These are phyloP conservation scores for Meghimatium bilineatum DNA, from an alignment of 2,888 invertebrate genomes.

Conservation along the genomic window DNA sequence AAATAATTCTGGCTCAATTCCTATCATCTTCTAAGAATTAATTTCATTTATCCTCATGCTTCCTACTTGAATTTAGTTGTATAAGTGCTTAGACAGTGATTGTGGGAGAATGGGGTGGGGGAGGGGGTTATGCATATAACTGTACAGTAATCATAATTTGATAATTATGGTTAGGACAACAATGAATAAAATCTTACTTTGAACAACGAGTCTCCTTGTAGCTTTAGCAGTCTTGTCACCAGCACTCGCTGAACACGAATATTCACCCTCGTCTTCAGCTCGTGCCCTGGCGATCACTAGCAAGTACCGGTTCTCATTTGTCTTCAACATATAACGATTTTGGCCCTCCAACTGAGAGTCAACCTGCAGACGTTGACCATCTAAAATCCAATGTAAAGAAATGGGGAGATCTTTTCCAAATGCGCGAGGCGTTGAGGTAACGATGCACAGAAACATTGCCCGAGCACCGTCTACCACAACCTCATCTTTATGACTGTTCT, in stretches of 20 bases:
- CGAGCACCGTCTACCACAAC: slow-evolving; percentile 42
- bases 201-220: slow-evolving; percentile 55
- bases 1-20: no score
- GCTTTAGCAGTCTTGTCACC: slow-evolving; percentile 56
- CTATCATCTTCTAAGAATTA: no score
- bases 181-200: slow-evolving; percentile 52
- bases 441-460: slow-evolving; percentile 46
- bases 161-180: no score
- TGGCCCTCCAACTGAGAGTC: slow-evolving; percentile 15
- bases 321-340: slow-evolving; percentile 54
- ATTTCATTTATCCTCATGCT: no score
- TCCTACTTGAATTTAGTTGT: no score
- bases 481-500: slow-evolving; percentile 39
- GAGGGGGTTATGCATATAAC: no score
- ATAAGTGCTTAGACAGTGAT: no score
- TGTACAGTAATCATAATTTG: no score
- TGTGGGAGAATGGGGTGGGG: no score
- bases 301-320: slow-evolving; percentile 58
- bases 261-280: slow-evolving; percentile 61
- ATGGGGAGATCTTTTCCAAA: slow-evolving; percentile 4
- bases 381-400: slow-evolving; percentile 42
- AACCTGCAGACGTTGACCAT: slow-evolving; percentile 38
- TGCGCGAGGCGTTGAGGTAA: slow-evolving; percentile 34
- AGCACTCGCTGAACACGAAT: slow-evolving; percentile 62
- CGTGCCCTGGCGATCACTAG: slow-evolving; percentile 59